Conservation (phyloP, 2,888 invertebrate species). For the Euspilapteryx auroguttella region DNA sequence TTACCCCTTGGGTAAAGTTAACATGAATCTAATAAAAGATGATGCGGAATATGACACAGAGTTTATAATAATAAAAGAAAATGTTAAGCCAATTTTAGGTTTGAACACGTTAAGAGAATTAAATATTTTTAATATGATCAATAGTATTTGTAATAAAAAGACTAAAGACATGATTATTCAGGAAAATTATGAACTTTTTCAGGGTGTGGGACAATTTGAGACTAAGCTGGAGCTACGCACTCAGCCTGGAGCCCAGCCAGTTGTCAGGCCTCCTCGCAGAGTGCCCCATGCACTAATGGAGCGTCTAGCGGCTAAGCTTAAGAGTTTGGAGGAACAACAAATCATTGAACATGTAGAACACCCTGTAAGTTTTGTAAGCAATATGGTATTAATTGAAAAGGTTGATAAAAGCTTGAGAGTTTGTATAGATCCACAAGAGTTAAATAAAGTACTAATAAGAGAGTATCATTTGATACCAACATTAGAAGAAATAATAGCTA, state of each 20-base stretch:
- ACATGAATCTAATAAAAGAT: not conserved
- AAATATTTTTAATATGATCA: slow-evolving; percentile 1
- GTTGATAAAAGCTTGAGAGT: slow-evolving; percentile 8
- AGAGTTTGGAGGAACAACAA: slow-evolving; percentile 5
- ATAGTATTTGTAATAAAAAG: too few species aligned
- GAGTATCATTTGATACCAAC: too few species aligned
- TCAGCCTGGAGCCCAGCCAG: slow-evolving; percentile 5
- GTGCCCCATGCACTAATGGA: slow-evolving; percentile 7
- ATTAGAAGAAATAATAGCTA: too few species aligned
- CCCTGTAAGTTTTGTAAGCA: slow-evolving; percentile 8
- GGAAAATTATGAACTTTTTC: slow-evolving; percentile 1
- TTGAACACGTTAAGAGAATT: slow-evolving; percentile 2
- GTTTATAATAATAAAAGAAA: slow-evolving; percentile 4
- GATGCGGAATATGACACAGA: slow-evolving; percentile 1
- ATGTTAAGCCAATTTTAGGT: slow-evolving; percentile 3
- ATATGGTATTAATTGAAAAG: slow-evolving; percentile 9
- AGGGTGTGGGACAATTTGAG: slow-evolving; percentile 7
- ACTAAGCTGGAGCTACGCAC: slow-evolving; percentile 7
- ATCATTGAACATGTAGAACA: slow-evolving; percentile 9
- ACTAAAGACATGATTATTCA: too few species aligned
- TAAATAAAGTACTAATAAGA: slow-evolving; percentile 8
- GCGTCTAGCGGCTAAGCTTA: slow-evolving; percentile 7
- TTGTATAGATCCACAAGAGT: slow-evolving; percentile 9
- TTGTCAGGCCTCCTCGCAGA: too few species aligned
- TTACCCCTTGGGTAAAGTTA: too few species aligned